Evolutionary conservation across 2,797 vertebrate genomes (phyloP).

Genomic region (Hyperoplus lanceolatus): DNA sequence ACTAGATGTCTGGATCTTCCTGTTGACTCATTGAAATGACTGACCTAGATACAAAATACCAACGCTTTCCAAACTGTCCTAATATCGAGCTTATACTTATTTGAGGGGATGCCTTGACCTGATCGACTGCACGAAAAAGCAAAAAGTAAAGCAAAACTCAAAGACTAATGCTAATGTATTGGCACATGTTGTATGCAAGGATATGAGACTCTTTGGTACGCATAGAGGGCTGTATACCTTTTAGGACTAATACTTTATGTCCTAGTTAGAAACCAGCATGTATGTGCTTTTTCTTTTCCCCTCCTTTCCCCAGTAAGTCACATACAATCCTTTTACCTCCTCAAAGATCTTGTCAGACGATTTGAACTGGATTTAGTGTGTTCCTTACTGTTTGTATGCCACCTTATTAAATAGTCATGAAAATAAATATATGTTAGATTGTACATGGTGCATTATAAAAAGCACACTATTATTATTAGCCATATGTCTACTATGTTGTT

Average conservation of each 20-base stretch:
- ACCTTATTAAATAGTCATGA: too few species aligned
- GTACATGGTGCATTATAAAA: background rate
- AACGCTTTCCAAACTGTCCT: background rate
- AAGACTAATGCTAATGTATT: slow-evolving; percentile 16
- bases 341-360: background rate
- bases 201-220: background rate
- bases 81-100: background rate
- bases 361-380: background rate
- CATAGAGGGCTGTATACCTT: background rate
- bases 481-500: too few species aligned
- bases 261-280: background rate
- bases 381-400: background rate
- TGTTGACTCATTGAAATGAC: slow-evolving; percentile 43
- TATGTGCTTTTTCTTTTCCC: background rate
- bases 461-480: too few species aligned
- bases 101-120: slow-evolving; percentile 1
- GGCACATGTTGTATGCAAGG: background rate
- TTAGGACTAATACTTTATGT: background rate
- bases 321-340: background rate
- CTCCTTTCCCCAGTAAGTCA: background rate
- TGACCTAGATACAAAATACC: slow-evolving; percentile 49
- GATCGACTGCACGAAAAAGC: background rate
- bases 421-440: background rate
- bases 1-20: slow-evolving; percentile 6
- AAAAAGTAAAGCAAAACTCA: slow-evolving; percentile 21